Evolutionary conservation across 2,113 vertebrate species (phyloP).

Genomic region (Pterophyllum scalare): DNA sequence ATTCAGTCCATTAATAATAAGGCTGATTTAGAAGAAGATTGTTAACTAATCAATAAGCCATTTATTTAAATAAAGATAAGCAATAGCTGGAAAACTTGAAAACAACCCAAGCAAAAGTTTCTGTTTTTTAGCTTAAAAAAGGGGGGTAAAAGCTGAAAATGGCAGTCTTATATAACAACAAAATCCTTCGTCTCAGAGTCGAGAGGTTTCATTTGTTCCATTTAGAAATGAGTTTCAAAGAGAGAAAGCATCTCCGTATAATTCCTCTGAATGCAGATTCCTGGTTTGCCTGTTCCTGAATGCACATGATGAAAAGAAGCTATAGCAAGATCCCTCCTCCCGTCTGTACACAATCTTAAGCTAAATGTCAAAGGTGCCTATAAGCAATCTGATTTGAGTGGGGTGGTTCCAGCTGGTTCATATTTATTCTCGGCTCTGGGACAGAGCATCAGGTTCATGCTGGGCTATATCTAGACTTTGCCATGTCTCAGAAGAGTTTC

Average conservation of each 20-base stretch:
- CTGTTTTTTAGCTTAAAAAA: not conserved
- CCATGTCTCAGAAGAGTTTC: constrained; percentile 53
- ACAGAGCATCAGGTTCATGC: constrained; percentile 50
- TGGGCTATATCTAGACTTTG: constrained; percentile 41
- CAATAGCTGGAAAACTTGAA: not conserved
- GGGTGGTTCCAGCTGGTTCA: not conserved
- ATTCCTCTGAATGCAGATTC: not conserved
- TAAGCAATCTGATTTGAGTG: constrained; percentile 14
- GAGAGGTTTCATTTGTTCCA: constrained; percentile 19
- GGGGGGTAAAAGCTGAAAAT: not conserved
- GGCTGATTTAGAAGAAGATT: not conserved
- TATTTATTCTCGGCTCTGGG: constrained; percentile 18
- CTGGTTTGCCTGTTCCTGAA: not conserved
- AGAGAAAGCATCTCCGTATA: not conserved
- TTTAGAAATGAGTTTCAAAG: not conserved
- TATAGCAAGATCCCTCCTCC: not conserved
- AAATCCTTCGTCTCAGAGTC: not conserved
- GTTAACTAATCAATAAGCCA: not conserved
- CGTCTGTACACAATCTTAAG: not conserved
- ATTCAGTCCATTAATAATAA: constrained; percentile 15
- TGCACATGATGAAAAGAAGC: constrained; percentile 1
- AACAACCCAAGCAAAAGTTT: not conserved
- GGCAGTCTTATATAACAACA: not conserved
- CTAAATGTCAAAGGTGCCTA: constrained; percentile 18
- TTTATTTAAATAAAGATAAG: not conserved